phyloP scores from a whole-genome alignment of 2,888 invertebrate genomes.

The Strigamia maritima region DNA sequence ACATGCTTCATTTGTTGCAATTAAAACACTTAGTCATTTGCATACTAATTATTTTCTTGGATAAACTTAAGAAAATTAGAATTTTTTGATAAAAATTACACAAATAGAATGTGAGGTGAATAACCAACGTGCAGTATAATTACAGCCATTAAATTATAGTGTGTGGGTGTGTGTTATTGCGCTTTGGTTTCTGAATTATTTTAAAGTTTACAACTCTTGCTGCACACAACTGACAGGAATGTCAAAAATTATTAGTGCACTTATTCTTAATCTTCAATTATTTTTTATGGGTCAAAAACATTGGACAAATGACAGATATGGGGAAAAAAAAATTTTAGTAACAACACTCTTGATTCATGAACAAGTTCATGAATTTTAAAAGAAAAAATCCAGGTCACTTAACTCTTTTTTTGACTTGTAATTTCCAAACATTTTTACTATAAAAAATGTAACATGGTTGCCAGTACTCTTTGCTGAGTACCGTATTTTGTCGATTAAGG shows the following conservation, averaged over 20 bases:
- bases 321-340: neutral
- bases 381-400: neutral
- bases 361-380: neutral
- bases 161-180: neutral
- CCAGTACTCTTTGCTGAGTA: too few relatives aligned
- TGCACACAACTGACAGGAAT: neutral
- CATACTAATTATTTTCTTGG: neutral
- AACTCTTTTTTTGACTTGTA: neutral
- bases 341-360: neutral
- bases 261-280: neutral
- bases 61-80: neutral
- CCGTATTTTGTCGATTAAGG: too few relatives aligned
- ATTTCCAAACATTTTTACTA: neutral
- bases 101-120: neutral
- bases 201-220: neutral
- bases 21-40: neutral
- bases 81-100: neutral
- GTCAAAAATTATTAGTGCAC: slow-evolving; percentile 5
- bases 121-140: neutral
- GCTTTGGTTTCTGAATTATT: neutral
- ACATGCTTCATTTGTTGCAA: neutral
- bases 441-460: too few relatives aligned
- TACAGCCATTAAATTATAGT: slow-evolving; percentile 1
- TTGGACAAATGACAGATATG: neutral
- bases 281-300: slow-evolving; percentile 8